These are phyloP conservation scores for Microcebus griseorufus DNA, from an alignment of 2,113 vertebrate genomes.

Conservation along the genomic window DNA sequence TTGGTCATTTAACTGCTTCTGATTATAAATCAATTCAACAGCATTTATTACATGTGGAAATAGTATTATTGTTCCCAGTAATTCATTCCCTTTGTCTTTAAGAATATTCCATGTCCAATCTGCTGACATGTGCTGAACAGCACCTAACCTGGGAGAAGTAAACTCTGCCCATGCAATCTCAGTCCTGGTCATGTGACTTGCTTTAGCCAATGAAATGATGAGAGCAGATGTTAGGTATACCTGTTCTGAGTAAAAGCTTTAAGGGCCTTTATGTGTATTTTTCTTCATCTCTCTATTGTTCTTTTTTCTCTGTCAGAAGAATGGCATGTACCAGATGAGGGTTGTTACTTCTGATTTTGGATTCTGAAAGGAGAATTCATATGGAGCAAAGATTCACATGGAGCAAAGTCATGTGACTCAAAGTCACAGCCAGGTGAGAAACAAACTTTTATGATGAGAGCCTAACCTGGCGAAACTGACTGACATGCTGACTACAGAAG, in stretches of 20 bases:
- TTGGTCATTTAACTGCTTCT: not conserved
- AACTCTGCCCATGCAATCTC: not conserved
- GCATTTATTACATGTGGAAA: slow-evolving; percentile 16
- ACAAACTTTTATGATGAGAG: not conserved
- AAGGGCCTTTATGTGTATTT: not conserved
- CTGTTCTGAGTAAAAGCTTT: not conserved
- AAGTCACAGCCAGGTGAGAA: not conserved
- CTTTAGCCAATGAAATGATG: not conserved
- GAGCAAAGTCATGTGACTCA: not conserved
- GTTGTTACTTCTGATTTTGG: not conserved
- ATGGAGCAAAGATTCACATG: not conserved
- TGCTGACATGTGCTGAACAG: not conserved
- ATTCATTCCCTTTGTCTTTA: not conserved
- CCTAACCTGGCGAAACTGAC: not conserved
- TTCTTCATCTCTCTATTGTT: not conserved
- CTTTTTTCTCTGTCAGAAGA: not conserved
- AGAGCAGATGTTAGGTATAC: not conserved
- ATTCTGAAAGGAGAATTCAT: not conserved
- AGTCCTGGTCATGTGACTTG: not conserved
- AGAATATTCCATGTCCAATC: not conserved
- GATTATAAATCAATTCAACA: slow-evolving; percentile 48
- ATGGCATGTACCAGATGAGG: not conserved
- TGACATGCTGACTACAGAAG: not conserved
- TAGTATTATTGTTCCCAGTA: not conserved
- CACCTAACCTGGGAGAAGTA: not conserved